Percentiles rank a stretch among this genome's conserved stretches.
Conservation (phyloP, 1,140 invertebrate genomes). For the Pseudomyrmex gracilis region DNA sequence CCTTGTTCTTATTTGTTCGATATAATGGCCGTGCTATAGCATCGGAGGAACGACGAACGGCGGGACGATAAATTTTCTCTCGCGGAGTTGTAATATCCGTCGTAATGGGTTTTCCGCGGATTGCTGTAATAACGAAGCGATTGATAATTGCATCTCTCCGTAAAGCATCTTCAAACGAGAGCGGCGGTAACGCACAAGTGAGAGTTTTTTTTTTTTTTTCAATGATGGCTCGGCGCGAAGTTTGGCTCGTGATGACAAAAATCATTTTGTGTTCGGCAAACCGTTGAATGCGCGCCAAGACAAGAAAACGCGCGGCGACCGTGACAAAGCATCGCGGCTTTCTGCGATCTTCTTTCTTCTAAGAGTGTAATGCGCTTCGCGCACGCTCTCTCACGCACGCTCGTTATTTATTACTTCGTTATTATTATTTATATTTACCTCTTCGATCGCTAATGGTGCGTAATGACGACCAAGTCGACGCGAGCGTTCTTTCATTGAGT, state of each 20-base stretch:
- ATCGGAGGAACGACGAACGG: not conserved
- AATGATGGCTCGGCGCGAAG: too few relatives aligned
- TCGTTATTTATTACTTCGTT: slow-evolving; percentile 72
- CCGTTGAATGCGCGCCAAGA: not conserved
- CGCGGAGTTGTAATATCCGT: slow-evolving; percentile 17
- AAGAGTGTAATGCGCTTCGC: not conserved
- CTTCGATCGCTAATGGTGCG: slow-evolving; percentile 56
- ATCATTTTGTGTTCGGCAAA: slow-evolving; percentile 15
- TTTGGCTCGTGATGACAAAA: not conserved
- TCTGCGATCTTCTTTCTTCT: not conserved
- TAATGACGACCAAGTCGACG: slow-evolving; percentile 60
- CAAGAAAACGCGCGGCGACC: not conserved
- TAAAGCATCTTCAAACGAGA: not conserved
- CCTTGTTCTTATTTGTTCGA: slow-evolving; percentile 42
- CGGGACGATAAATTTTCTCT: slow-evolving; percentile 41
- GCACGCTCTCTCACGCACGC: slow-evolving; percentile 24
- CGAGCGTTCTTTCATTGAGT: slow-evolving; percentile 32
- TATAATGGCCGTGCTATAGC: slow-evolving; percentile 25
- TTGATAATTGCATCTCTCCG: slow-evolving; percentile 16
- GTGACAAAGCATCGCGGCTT: slow-evolving; percentile 27
- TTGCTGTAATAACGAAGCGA: slow-evolving; percentile 7
- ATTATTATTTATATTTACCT: slow-evolving; percentile 74
- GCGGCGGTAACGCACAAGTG: not conserved
- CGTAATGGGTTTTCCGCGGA: slow-evolving; percentile 39
- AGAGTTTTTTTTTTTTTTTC: too few relatives aligned